phyloP scores from a whole-genome alignment of 2,888 invertebrate species.

The Fissipunctia ypsillon region DNA sequence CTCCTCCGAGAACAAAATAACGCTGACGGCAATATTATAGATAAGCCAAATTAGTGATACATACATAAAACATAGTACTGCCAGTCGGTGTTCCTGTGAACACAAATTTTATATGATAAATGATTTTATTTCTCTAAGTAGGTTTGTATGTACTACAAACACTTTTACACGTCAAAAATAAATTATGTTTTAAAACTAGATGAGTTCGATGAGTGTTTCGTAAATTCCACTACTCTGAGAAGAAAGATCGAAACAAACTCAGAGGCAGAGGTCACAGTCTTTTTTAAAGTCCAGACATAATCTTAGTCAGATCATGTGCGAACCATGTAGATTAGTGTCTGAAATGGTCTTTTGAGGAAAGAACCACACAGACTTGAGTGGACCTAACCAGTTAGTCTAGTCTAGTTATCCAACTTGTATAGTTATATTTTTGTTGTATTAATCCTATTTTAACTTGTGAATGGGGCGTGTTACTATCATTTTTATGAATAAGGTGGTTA shows the following conservation, averaged over 20 bases:
- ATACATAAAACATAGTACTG: conserved; percentile 9
- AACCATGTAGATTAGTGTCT: neutral
- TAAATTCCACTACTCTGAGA: neutral
- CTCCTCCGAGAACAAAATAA: neutral
- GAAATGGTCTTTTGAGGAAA: neutral
- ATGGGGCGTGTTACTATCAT: neutral
- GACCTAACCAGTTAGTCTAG: too few species aligned
- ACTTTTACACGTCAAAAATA: neutral
- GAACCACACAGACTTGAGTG: neutral
- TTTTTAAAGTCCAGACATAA: neutral
- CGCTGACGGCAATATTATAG: neutral
- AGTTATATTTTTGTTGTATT: too few species aligned
- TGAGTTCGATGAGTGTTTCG: neutral
- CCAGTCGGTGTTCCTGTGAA: neutral
- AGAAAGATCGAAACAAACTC: neutral
- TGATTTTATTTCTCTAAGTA: neutral
- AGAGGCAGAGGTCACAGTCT: neutral
- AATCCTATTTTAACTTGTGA: neutral
- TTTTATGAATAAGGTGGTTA: neutral
- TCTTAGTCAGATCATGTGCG: neutral
- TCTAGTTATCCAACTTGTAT: neutral
- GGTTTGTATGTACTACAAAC: too few species aligned
- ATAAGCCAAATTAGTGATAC: conserved; percentile 7
- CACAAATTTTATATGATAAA: neutral
- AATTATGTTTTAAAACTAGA: too few species aligned